Base-by-base conservation (phyloP, 2,113 vertebrate species). In the Forbesichthys agassizii region DNA sequence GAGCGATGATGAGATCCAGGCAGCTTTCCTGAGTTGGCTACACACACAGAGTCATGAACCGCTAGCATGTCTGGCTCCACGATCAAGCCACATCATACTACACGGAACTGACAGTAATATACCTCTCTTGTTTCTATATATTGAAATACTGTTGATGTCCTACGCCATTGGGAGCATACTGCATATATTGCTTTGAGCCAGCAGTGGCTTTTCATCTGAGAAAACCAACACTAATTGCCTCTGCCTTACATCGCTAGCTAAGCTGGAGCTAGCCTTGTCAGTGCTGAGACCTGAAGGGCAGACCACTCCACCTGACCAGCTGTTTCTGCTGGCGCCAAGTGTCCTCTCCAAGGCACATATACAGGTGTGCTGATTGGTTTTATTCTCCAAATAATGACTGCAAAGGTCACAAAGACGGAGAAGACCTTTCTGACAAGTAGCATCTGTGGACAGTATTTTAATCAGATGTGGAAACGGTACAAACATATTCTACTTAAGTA, bases 21-120 rank as follows among this genome's bases (percentile, higher is more conserved):
- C 87, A 59, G 89, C 90, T 3, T 98, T 98, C 69, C 90, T 87
- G 20, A 90, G 90, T 9, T 98, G 96, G 98, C 84, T 98, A 2
- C 93, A 94, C 74, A 88, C 93, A 75, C 92, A 89, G 68, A 73
- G 93, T 73, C 89, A 92, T 36, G 88, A 93, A 69, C 88, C 90
- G 52, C 69, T 93, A 65, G 93, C 94, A 1, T 93, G 95, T 90
- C 68, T 98, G 76, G 91, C 93, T 59, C 79, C 92, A 58, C 89
- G 88, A 63, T 90, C 84, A 64, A 90, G 90, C 73, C 75, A 57
- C 57, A 77, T 97, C 80, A 87, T 92, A 48, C 84, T 99, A 61
- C 81, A 80, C 68, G 74, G 92, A 80, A 87, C 89, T 74, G 92
- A 95, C 80, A 94, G 98, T 88, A 68, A 85, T 63, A 79, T 9